Percentiles rank a stretch among this genome's conserved stretches.
phyloP scores from a whole-genome alignment of 2,888 invertebrate species.

The Drosophila stalkeri region DNA sequence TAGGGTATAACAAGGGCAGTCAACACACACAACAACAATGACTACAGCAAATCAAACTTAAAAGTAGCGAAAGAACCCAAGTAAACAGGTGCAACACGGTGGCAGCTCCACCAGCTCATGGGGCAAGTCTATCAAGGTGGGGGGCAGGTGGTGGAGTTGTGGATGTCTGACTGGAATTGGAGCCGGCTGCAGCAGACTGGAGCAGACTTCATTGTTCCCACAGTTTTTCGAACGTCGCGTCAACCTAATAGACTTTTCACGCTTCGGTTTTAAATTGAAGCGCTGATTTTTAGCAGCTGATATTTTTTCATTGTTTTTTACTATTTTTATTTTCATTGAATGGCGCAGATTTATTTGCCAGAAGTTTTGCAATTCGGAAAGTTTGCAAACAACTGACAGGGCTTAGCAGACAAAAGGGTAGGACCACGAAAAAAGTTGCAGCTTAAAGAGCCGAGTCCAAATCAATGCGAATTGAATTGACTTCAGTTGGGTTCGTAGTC shows the following conservation, averaged over 20 bases:
- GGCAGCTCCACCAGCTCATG: constrained; percentile 42
- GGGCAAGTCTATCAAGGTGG: neutral
- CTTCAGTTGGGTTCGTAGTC: constrained; percentile 18
- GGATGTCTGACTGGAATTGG: neutral
- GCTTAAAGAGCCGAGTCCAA: constrained; percentile 45
- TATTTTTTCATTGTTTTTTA: constrained; percentile 34
- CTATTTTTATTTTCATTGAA: constrained; percentile 15
- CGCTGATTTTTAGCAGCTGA: constrained; percentile 73
- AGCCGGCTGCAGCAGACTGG: constrained; percentile 56
- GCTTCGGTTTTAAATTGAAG: constrained; percentile 80
- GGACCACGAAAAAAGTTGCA: constrained; percentile 11
- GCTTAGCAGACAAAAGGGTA: constrained; percentile 23
- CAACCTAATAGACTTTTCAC: constrained; percentile 79
- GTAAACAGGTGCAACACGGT: constrained; percentile 56
- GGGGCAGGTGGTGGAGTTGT: neutral
- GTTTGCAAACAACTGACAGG: constrained; percentile 41
- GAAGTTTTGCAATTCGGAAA: constrained; percentile 72
- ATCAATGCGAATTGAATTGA: constrained; percentile 34
- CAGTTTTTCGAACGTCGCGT: constrained; percentile 62
- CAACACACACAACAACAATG: constrained; percentile 25
- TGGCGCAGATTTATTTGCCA: constrained; percentile 57
- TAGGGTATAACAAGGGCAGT: constrained; percentile 44
- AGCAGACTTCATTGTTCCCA: constrained; percentile 78
- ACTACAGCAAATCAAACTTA: constrained; percentile 56
- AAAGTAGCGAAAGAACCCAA: constrained; percentile 58